Percentiles rank a stretch among this genome's conserved stretches.
Evolutionary conservation across 1,140 invertebrate species (phyloP).

Genomic region (Dreissena rostriformis): DNA sequence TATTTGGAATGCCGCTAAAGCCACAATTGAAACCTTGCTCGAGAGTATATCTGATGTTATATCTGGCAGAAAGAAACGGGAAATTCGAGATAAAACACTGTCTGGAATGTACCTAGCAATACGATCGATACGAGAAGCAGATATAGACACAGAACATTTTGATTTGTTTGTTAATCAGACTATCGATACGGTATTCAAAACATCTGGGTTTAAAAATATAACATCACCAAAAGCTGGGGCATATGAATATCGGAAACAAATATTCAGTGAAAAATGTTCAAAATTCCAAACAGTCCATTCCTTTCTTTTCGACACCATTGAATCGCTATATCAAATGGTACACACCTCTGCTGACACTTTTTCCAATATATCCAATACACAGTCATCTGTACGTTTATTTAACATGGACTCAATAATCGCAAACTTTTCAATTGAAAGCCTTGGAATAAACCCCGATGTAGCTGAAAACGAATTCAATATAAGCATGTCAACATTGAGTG

Average conservation of each 20-base stretch:
- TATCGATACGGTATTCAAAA: constrained; percentile 10
- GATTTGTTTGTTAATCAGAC: constrained; percentile 21
- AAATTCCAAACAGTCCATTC: not conserved
- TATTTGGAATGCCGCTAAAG: constrained; percentile 40
- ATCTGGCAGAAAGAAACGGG: constrained; percentile 11
- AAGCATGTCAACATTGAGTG: not conserved
- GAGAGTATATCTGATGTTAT: not conserved
- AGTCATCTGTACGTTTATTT: not conserved
- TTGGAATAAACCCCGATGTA: constrained; percentile 20
- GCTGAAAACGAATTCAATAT: constrained; percentile 33
- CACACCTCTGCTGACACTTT: constrained; percentile 18
- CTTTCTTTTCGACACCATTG: constrained; percentile 21
- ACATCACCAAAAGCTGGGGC: not conserved
- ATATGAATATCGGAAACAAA: constrained; percentile 20
- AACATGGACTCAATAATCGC: constrained; percentile 10
- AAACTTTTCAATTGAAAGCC: constrained; percentile 6
- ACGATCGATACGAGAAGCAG: not conserved
- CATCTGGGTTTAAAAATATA: constrained; percentile 31
- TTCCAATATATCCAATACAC: not conserved
- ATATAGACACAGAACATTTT: constrained; percentile 14
- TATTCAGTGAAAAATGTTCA: constrained; percentile 21
- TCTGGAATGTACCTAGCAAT: not conserved
- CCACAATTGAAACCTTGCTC: constrained; percentile 16
- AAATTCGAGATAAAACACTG: not conserved
- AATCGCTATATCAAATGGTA: constrained; percentile 20